A percentile compares a stretch with the other conserved stretches of the same genome.
Conservation (phyloP, 2,113 vertebrate species). For the Rhea pennata region DNA sequence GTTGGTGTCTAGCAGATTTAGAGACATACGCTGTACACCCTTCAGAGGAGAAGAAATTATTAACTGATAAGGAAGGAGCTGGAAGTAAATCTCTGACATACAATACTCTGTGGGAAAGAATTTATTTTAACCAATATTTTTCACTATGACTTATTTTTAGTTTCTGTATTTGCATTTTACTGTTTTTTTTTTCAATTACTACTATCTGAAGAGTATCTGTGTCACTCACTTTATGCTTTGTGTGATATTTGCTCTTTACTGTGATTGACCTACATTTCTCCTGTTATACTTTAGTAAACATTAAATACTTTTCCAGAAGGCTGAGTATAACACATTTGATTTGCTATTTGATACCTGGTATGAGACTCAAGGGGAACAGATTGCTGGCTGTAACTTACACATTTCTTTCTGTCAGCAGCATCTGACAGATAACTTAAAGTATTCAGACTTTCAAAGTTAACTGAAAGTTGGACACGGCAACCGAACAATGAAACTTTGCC, state of each 20-base stretch:
- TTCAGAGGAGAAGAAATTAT: background rate
- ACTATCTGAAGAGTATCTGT: background rate
- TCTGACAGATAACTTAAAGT: background rate
- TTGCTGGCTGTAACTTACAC: background rate
- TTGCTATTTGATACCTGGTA: background rate
- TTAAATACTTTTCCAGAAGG: background rate
- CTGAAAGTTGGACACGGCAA: background rate
- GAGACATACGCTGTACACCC: background rate
- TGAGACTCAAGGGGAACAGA: background rate
- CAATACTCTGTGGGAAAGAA: fast-evolving
- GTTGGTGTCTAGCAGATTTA: background rate
- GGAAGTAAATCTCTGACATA: background rate
- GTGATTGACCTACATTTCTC: background rate
- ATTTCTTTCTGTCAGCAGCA: background rate
- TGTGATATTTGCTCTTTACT: background rate
- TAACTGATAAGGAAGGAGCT: background rate
- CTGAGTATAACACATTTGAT: background rate
- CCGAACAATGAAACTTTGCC: background rate
- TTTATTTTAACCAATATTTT: background rate
- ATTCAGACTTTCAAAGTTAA: background rate
- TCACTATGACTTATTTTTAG: background rate
- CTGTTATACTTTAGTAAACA: background rate
- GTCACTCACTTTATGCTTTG: background rate
- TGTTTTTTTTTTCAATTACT: background rate
- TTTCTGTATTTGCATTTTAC: background rate